Percentiles rank a stretch among this genome's conserved stretches.
Evolutionary conservation across 2,797 vertebrate genomes (phyloP).

Genomic region (Cottoperca gobio): DNA sequence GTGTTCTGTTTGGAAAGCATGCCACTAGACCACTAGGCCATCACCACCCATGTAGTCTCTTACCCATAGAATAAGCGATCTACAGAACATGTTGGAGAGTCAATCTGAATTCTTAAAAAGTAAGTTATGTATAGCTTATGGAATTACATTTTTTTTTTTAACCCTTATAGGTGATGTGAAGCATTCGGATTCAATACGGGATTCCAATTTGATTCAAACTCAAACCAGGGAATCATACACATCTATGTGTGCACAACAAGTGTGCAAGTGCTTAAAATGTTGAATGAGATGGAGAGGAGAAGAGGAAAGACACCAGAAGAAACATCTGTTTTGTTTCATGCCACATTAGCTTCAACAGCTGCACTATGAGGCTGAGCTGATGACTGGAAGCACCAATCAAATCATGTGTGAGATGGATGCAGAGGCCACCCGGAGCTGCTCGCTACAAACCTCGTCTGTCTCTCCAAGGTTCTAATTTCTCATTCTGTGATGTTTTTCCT

Average conservation of each 20-base stretch:
- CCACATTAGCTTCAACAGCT: conserved; percentile 77
- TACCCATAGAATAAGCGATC: not conserved
- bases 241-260: conserved; percentile 28
- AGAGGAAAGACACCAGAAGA: conserved; percentile 73
- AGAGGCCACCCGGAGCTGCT: conserved; percentile 78
- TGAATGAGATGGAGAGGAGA: conserved; percentile 30
- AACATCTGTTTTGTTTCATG: conserved; percentile 81
- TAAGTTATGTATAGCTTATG: not conserved
- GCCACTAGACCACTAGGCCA: too few relatives aligned
- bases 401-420: conserved; percentile 76
- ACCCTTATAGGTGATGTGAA: not conserved
- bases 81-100: not conserved
- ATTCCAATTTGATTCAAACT: not conserved
- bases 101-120: not conserved
- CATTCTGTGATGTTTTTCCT: conserved; percentile 75
- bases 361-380: conserved; percentile 67
- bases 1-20: too few relatives aligned
- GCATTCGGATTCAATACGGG: not conserved
- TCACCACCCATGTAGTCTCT: not conserved
- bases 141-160: not conserved
- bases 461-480: conserved; percentile 72
- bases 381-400: conserved; percentile 77
- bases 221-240: not conserved
- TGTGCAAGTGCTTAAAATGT: conserved; percentile 44
- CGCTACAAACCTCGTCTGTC: conserved; percentile 60